A percentile compares a stretch with the other conserved stretches of the same genome.
phyloP scores from a whole-genome alignment of 2,888 invertebrate species.

The Pinctada fucata region DNA sequence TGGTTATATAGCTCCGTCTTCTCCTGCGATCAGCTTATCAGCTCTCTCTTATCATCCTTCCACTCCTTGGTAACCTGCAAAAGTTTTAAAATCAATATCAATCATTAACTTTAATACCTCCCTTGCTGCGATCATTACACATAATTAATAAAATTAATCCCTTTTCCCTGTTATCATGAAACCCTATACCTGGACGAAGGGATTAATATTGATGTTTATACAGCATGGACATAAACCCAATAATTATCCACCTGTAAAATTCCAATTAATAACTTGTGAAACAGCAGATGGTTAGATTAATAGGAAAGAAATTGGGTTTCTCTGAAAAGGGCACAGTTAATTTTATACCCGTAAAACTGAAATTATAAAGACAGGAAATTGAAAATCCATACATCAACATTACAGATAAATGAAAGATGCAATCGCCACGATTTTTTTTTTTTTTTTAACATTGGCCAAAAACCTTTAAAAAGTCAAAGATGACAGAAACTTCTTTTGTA shows the following conservation, averaged over 20 bases:
- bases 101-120: too few relatives aligned
- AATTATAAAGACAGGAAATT: too few relatives aligned
- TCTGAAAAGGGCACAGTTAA: too few relatives aligned
- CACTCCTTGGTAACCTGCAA: not conserved
- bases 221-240: not conserved
- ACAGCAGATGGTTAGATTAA: not conserved
- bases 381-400: too few relatives aligned
- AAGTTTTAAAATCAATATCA: conserved; percentile 2
- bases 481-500: too few relatives aligned
- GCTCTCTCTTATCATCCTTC: not conserved
- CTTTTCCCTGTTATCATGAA: not conserved
- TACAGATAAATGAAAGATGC: too few relatives aligned
- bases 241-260: not conserved
- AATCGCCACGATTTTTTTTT: too few relatives aligned
- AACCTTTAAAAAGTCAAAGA: too few relatives aligned
- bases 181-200: not conserved
- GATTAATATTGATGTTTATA: not conserved
- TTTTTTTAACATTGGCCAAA: too few relatives aligned
- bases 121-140: not conserved
- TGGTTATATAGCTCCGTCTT: conserved; percentile 26
- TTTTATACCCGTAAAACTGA: too few relatives aligned
- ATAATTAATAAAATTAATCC: not conserved
- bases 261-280: not conserved
- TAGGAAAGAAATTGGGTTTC: not conserved
- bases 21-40: too few relatives aligned